phyloP scores from a whole-genome alignment of 2,113 vertebrate genomes.

The Corythornis madagascariensis region DNA sequence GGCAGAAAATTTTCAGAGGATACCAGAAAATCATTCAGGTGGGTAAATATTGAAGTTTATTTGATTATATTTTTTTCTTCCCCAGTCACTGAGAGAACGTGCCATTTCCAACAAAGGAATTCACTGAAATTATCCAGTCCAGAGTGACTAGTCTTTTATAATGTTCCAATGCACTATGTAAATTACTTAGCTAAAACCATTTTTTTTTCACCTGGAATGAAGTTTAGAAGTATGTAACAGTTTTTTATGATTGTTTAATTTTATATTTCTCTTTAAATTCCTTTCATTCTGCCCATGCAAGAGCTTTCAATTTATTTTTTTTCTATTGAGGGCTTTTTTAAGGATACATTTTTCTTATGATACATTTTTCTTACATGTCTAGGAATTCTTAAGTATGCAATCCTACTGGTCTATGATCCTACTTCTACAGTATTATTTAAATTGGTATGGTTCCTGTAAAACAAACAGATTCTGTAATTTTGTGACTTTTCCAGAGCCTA shows the following conservation, averaged over 20 bases:
- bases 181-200: background rate
- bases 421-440: background rate
- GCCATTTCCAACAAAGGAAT: background rate
- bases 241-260: background rate
- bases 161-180: background rate
- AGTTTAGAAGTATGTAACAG: background rate
- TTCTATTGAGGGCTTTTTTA: background rate
- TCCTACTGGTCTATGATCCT: background rate
- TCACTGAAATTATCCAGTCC: background rate
- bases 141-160: background rate
- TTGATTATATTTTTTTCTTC: background rate
- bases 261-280: background rate
- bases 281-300: background rate
- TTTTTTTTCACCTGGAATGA: background rate
- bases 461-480: background rate
- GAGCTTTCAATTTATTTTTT: background rate
- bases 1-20: background rate
- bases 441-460: background rate
- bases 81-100: background rate
- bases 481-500: background rate
- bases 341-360: background rate
- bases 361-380: background rate
- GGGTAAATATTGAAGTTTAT: slow-evolving; percentile 6
- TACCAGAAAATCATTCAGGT: background rate
- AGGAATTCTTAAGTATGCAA: background rate